Percentiles rank a stretch among this genome's conserved stretches.
Evolutionary conservation across 37 sponge, comb jelly and placozoan genomes (phyloP).

Genomic region (Aphrocallistes beatrix): DNA sequence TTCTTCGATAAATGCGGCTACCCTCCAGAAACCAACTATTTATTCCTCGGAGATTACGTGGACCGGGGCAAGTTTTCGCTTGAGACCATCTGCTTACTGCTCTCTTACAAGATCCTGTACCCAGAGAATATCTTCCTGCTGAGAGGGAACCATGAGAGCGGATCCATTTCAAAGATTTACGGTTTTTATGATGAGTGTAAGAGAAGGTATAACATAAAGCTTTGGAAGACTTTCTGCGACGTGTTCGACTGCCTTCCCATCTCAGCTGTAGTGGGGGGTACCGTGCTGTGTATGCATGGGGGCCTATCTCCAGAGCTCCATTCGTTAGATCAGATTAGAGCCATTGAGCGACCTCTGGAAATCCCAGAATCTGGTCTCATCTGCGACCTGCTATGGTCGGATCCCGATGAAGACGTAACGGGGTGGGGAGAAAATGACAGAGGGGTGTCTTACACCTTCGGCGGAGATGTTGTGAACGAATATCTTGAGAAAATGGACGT

Average conservation of each 20-base stretch:
- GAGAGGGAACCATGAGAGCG: conserved; percentile 85
- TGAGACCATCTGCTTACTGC: conserved; percentile 67
- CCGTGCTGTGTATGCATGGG: conserved; percentile 87
- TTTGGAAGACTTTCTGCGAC: conserved; percentile 89
- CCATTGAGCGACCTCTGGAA: conserved; percentile 71
- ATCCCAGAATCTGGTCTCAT: conserved; percentile 65
- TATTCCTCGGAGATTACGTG: conserved; percentile 83
- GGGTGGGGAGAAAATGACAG: conserved; percentile 97
- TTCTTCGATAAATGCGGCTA: conserved; percentile 67
- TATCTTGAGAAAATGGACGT: conserved; percentile 47
- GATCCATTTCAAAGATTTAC: conserved; percentile 82
- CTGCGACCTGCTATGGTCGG: conserved; percentile 87
- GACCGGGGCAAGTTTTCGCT: conserved; percentile 73
- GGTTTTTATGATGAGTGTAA: conserved; percentile 95
- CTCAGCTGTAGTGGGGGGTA: conserved; percentile 67
- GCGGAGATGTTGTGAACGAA: conserved; percentile 63
- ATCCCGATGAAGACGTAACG: conserved; percentile 81
- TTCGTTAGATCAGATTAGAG: conserved; percentile 39
- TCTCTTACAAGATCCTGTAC: conserved; percentile 77
- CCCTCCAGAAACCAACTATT: conserved; percentile 65
- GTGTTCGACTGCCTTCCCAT: conserved; percentile 85
- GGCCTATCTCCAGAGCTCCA: conserved; percentile 82
- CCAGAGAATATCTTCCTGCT: conserved; percentile 72
- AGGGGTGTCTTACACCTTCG: conserved; percentile 87
- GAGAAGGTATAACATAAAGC: conserved; percentile 81